phyloP scores from a whole-genome alignment of 1,140 invertebrate genomes.

The Pectinophora gossypiella region DNA sequence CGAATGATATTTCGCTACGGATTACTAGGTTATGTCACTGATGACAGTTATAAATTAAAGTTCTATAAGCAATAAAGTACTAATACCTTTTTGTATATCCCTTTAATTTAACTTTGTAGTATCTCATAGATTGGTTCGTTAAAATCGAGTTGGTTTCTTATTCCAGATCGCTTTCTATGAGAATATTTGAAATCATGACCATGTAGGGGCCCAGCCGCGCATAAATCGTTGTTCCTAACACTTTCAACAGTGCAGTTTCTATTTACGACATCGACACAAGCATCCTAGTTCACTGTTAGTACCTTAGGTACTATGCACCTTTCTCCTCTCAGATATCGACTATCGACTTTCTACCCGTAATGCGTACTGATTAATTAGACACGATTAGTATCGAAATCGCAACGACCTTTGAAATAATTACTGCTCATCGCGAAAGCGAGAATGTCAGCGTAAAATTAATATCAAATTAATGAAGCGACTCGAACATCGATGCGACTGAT shows the following conservation, averaged over 20 bases:
- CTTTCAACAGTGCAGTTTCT: slow-evolving; percentile 40
- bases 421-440: slow-evolving; percentile 38
- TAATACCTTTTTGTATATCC: too few species aligned
- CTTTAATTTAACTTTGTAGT: too few species aligned
- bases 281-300: slow-evolving; percentile 51
- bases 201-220: not conserved
- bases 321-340: slow-evolving; percentile 57
- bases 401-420: slow-evolving; percentile 32
- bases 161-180: not conserved
- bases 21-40: too few species aligned
- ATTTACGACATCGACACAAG: slow-evolving; percentile 41
- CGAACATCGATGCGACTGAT: not conserved
- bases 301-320: slow-evolving; percentile 57
- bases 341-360: slow-evolving; percentile 64
- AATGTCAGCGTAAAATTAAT: slow-evolving; percentile 5
- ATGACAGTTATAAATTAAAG: too few species aligned
- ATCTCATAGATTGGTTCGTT: too few species aligned
- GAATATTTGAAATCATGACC: not conserved
- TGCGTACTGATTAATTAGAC: slow-evolving; percentile 70
- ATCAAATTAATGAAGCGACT: not conserved
- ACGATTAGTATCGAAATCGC: slow-evolving; percentile 53
- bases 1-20: too few species aligned
- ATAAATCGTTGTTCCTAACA: slow-evolving; percentile 25
- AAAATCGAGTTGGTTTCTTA: too few species aligned
- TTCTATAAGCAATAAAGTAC: too few species aligned